phyloP scores from a whole-genome alignment of 2,888 invertebrate species.

The Morpho deidamia region DNA sequence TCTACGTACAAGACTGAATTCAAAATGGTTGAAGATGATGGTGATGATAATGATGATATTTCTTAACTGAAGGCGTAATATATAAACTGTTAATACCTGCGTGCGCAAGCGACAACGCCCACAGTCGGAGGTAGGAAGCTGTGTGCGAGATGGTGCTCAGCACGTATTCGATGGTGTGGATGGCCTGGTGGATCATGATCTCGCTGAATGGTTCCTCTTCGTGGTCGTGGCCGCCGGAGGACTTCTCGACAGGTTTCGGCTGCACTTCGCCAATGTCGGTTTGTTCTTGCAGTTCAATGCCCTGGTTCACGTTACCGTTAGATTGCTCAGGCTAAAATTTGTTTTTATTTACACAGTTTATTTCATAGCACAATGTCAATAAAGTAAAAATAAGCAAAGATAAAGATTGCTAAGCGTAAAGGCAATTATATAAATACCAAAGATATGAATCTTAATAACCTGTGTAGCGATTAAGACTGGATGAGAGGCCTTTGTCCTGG shows the following conservation, averaged over 20 bases:
- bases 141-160: slow-evolving; percentile 98
- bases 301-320: slow-evolving; percentile 82
- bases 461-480: too few relatives aligned
- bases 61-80: background rate
- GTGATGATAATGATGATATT: too few relatives aligned
- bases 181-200: slow-evolving; percentile 94
- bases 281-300: slow-evolving; percentile 81
- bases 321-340: slow-evolving; percentile 55
- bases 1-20: too few relatives aligned
- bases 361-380: slow-evolving; percentile 60
- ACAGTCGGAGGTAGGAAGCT: slow-evolving; percentile 96
- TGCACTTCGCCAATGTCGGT: slow-evolving; percentile 48
- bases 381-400: too few relatives aligned
- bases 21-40: too few relatives aligned
- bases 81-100: slow-evolving; percentile 83
- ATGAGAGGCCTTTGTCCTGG: too few relatives aligned
- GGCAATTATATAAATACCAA: too few relatives aligned
- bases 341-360: slow-evolving; percentile 48
- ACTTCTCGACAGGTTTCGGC: slow-evolving; percentile 32
- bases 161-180: slow-evolving; percentile 98
- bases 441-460: too few relatives aligned
- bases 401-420: too few relatives aligned
- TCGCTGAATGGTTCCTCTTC: slow-evolving; percentile 88
- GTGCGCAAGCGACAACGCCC: slow-evolving; percentile 97
- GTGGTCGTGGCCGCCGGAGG: slow-evolving; percentile 42